Evolutionary conservation across 2,797 vertebrate genomes (phyloP).

Genomic region (Micrastur ruficollis): DNA sequence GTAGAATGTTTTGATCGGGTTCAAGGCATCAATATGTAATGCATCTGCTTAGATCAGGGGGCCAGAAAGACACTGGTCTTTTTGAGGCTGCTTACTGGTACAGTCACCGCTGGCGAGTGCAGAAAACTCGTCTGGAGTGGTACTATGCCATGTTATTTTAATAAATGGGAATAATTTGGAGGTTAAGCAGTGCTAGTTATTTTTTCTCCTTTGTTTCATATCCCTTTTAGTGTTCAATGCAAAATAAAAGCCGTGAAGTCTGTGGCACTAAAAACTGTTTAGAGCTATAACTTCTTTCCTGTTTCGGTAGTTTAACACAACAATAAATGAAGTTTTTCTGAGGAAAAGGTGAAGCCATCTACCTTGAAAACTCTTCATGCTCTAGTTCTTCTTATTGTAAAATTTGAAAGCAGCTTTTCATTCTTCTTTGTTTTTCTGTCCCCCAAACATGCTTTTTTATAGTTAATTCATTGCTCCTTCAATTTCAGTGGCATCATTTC

Average conservation of each 20-base stretch:
- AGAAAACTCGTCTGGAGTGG: not conserved
- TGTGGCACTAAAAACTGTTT: constrained; percentile 52
- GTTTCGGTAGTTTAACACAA: constrained; percentile 31
- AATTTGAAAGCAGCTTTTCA: not conserved
- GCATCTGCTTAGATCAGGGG: not conserved
- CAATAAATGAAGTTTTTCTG: constrained; percentile 35
- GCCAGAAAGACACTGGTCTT: not conserved
- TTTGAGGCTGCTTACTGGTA: not conserved
- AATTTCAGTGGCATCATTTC: not conserved
- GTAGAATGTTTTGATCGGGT: constrained; percentile 4
- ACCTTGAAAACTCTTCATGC: constrained; percentile 13
- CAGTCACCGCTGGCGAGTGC: not conserved
- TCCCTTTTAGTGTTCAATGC: constrained; percentile 39
- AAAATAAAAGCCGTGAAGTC: constrained; percentile 50
- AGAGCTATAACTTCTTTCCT: constrained; percentile 24
- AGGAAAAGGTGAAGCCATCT: not conserved
- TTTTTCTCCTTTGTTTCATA: constrained; percentile 49
- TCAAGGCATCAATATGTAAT: not conserved
- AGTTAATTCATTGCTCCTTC: not conserved
- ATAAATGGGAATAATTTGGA: not conserved
- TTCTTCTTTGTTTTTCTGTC: not conserved
- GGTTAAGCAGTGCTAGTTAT: not conserved
- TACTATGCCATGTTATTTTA: not conserved
- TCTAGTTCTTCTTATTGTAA: not conserved
- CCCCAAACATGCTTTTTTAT: not conserved